Conservation (phyloP, 2,888 invertebrate species). For the Gerosis bhagava region DNA sequence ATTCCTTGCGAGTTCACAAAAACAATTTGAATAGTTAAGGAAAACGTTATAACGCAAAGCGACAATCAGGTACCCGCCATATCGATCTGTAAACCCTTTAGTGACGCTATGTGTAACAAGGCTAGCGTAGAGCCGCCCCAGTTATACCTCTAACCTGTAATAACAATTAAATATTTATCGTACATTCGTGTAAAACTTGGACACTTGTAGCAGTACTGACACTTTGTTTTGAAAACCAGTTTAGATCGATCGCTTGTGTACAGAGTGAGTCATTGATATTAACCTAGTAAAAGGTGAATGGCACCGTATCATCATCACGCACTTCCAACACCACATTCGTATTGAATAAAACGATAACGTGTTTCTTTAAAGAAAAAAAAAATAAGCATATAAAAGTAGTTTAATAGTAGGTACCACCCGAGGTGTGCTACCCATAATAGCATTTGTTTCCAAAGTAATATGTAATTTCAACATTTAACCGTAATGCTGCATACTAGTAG, state of each 20-base stretch:
- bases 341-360: constrained; percentile 1
- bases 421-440: constrained; percentile 17
- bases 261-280: constrained; percentile 23
- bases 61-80: constrained; percentile 27
- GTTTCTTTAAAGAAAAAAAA: no score
- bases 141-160: constrained; percentile 20
- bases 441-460: constrained; percentile 18
- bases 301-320: constrained; percentile 38
- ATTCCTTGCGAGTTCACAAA: constrained; percentile 18
- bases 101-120: constrained; percentile 25
- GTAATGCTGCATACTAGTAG: constrained; percentile 25
- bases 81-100: constrained; percentile 25
- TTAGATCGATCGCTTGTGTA: constrained; percentile 25
- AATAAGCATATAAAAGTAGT: constrained; percentile 17
- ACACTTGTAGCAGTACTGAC: constrained; percentile 23
- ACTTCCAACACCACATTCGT: constrained; percentile 38
- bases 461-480: constrained; percentile 19
- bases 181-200: constrained; percentile 19
- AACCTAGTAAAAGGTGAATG: constrained; percentile 15
- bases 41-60: constrained; percentile 26
- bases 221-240: constrained; percentile 15
- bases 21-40: constrained; percentile 25
- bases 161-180: constrained; percentile 22
- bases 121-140: constrained; percentile 26
- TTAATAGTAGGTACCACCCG: constrained; percentile 18